Base-by-base conservation (phyloP, 2,113 vertebrate species). In the Scytalopus superciliaris region DNA sequence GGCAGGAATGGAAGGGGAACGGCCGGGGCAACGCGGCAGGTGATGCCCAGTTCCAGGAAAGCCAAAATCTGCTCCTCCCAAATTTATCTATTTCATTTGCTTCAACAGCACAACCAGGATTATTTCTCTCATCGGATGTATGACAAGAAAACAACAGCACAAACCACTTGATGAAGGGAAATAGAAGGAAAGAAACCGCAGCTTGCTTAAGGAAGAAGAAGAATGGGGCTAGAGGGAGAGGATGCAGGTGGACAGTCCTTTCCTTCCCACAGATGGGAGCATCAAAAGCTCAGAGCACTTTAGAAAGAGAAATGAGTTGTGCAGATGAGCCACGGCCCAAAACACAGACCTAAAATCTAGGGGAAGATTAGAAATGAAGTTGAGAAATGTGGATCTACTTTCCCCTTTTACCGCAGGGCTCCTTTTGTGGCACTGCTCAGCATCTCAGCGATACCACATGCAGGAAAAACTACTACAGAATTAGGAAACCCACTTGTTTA, bases 371-470 rank as follows among this genome's bases (percentile, higher is more conserved):
- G 68, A 50, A 59, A 14, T 17, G 19, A 40, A 1, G 10, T 8
- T 53, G 59, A 68, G 35, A 49, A 60, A 12, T 0, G 3, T 28
- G 25, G 37, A 3, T 55, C 22, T 55, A 2, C 44, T 49, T 53
- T 64, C 39, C 39, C 23, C 47, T n/a, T 37, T 45, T 44, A 12
- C 28, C 17, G 8, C 1, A 15, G 39, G 45, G 35, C 44, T 67
- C 40, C 40, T 31, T 30, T 5, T 0, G 0, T 11, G 37, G 33
- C 42, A 6, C 10, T 4, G 7, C 66, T 53, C 69, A 78, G 62
- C 70, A 44, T 2, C 60, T 33, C 74, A 23, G 85, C 1, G 3
- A 19, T 5, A 3, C 40, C 3, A 0, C 1, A 1, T 1, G 52
- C 39, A 18, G 37, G 24, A 40, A 10, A 39, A 50, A 55, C n/a